Evolutionary conservation across 37 sponge, comb jelly and placozoan genomes (phyloP).

Genomic region (Aplysina aerophoba): DNA sequence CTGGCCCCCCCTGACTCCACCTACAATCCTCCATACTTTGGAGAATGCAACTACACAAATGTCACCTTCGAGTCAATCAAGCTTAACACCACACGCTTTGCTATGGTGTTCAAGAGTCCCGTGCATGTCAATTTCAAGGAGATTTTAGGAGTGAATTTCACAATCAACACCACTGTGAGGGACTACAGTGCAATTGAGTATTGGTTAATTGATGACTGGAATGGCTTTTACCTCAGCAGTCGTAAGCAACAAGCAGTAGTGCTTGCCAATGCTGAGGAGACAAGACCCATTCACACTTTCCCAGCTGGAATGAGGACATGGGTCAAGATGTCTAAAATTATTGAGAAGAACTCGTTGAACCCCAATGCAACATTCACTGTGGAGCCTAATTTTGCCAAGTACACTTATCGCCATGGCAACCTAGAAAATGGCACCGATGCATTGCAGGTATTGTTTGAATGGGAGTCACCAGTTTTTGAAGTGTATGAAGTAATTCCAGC

Average conservation of each 20-base stretch:
- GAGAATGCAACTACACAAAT: neutral
- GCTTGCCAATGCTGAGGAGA: neutral
- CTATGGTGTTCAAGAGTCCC: constrained; percentile 20
- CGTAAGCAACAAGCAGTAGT: neutral
- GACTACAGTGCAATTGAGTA: constrained; percentile 38
- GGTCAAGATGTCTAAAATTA: neutral
- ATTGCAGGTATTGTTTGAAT: constrained; percentile 29
- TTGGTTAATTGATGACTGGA: constrained; percentile 23
- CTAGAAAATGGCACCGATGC: neutral
- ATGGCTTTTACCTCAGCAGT: neutral
- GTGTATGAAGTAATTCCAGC: constrained; percentile 9
- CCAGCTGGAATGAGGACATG: constrained; percentile 28
- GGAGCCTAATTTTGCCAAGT: constrained; percentile 15
- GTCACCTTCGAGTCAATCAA: constrained; percentile 5
- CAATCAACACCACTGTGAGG: constrained; percentile 22
- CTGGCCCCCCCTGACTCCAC: neutral
- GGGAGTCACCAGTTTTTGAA: constrained; percentile 12
- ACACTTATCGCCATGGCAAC: neutral
- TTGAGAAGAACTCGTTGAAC: neutral
- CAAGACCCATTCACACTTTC: neutral
- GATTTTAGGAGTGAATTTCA: constrained; percentile 3
- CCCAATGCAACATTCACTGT: constrained; percentile 1
- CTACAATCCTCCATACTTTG: neutral
- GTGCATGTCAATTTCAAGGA: neutral
- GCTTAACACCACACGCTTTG: neutral